Evolutionary conservation across 2,888 invertebrate species (phyloP).

Genomic region (Cantharis rustica): DNA sequence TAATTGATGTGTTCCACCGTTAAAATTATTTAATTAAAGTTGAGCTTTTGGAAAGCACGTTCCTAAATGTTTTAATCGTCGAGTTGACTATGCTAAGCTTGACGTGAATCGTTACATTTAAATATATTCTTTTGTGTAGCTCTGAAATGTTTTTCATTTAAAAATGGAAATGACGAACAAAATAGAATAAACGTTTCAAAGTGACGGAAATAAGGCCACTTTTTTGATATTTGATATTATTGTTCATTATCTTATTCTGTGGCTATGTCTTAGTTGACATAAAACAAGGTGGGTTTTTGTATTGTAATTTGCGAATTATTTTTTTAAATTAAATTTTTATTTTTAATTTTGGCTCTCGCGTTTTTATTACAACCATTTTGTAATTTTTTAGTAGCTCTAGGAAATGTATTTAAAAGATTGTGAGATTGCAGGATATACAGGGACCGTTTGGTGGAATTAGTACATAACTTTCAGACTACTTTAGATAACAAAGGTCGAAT

Average conservation of each 20-base stretch:
- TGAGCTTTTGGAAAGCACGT: slow-evolving; percentile 26
- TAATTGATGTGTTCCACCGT: not conserved
- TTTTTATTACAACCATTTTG: not conserved
- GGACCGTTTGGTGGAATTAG: not conserved
- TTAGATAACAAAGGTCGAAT: too few species aligned
- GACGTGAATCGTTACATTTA: slow-evolving; percentile 15
- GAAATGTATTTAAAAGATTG: not conserved
- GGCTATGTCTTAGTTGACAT: not conserved
- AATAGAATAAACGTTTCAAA: slow-evolving; percentile 6
- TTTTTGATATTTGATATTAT: not conserved
- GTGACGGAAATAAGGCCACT: not conserved
- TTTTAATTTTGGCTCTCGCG: not conserved
- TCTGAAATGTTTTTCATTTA: slow-evolving; percentile 15
- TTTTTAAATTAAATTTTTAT: not conserved
- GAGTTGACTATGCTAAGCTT: slow-evolving; percentile 19
- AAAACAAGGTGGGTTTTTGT: not conserved
- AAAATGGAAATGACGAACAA: not conserved
- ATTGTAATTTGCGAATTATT: not conserved
- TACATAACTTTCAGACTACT: too few species aligned
- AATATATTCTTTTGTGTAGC: slow-evolving; percentile 19
- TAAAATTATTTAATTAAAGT: slow-evolving; percentile 26
- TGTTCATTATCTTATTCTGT: not conserved
- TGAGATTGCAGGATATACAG: not conserved
- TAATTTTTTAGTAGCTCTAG: not conserved
- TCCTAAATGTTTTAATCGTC: slow-evolving; percentile 33